Conservation (phyloP, 2,888 invertebrate species). For the Cheilosia impressa region DNA sequence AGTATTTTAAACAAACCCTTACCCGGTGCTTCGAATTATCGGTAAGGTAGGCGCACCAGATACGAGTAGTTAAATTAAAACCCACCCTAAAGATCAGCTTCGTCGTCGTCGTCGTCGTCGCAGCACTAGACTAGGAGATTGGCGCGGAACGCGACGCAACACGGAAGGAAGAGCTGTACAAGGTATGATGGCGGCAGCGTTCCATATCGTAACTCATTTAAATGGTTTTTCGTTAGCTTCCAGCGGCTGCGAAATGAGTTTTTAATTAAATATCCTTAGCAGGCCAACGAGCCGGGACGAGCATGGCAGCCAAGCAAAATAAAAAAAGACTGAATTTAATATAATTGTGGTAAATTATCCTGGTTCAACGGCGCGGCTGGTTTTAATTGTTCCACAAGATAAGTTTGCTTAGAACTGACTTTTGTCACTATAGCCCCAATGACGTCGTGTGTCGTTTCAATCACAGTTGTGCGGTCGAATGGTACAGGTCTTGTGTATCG, state of each 20-base stretch:
- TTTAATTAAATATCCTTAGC: conserved; percentile 80
- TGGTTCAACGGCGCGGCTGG: conserved; percentile 70
- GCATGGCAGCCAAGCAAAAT: conserved; percentile 4
- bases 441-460: conserved; percentile 13
- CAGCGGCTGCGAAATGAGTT: conserved; percentile 77
- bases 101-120: conserved; percentile 17
- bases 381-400: conserved; percentile 65
- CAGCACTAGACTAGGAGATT: conserved; percentile 2
- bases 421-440: conserved; percentile 14
- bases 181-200: conserved; percentile 30
- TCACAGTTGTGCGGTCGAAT: conserved; percentile 41
- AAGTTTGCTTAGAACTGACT: conserved; percentile 42
- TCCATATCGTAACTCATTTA: conserved; percentile 71
- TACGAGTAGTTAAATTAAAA: conserved; percentile 70
- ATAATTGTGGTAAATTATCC: conserved; percentile 79
- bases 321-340: conserved; percentile 73
- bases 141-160: not conserved
- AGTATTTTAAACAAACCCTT: conserved; percentile 34
- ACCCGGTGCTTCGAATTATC: conserved; percentile 52
- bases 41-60: conserved; percentile 47
- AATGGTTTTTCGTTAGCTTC: conserved; percentile 73
- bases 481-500: not conserved
- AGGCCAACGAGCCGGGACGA: conserved; percentile 49
- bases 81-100: conserved; percentile 60
- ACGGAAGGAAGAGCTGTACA: conserved; percentile 25